Evolutionary conservation across 2,888 invertebrate species (phyloP), one percentile per base, ranked within the genome.

Genomic region (Caenorhabditis becei): DNA sequence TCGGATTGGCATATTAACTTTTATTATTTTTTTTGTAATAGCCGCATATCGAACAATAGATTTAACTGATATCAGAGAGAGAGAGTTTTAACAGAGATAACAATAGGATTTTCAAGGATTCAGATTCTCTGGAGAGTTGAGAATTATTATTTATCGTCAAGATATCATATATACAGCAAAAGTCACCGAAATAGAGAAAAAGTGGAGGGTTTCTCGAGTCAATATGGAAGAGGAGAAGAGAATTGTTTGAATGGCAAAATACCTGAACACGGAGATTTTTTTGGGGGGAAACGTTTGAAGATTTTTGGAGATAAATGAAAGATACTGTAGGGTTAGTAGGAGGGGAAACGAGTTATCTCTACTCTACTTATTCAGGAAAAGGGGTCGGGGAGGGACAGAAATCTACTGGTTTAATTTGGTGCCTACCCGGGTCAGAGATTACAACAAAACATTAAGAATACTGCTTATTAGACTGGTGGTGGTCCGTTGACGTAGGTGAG

Each of bases 401-500:
- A 58, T 65, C 65, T 74, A 74, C 74, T 59, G 74, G 74, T 74
- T 74, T 74, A 74, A 74, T 65, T 74, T 66, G 58, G 74, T 53
- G 65, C 74, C 74, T 74, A 74, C 74, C 74, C 74, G 74, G 65
- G 66, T 59, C 28, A 53, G 74, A 74, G 74, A 74, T 65, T 66
- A 66, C 65, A 74, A 59, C 63, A 72, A 24, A 58, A 20, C 56
- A 18, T n/a, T 28, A 24, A 16, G 18, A 72, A 74, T 72, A 72
- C 72, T 72, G 71, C 37, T 71, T 26, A 37, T 83, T 82, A 88
- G 56, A 83, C 72, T 47, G 88, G 88, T 3, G 88, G 88, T 56
- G 87, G 86, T 49, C 88, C 88, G 58, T 85, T 82, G 47, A 86
- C 83, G 61, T 88, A 88, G 23, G 84, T 82, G 5, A 88, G 58